phyloP scores from a whole-genome alignment of 2,888 invertebrate genomes.

The Eledona agricola region DNA sequence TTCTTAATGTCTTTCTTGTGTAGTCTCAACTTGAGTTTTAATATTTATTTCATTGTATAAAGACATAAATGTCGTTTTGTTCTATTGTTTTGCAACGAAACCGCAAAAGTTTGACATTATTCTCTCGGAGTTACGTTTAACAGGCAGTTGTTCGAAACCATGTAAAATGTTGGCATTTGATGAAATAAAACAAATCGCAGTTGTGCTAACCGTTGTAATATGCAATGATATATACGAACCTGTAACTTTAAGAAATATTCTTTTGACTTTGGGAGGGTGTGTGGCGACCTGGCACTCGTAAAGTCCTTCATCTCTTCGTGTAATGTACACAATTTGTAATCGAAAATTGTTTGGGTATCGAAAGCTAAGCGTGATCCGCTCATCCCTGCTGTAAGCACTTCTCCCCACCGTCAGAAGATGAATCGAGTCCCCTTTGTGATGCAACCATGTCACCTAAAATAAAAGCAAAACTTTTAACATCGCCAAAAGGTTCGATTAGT shows the following conservation, averaged over 20 bases:
- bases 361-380: constrained; percentile 68
- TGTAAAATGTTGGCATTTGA: constrained; percentile 18
- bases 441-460: constrained; percentile 70
- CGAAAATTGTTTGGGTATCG: constrained; percentile 72
- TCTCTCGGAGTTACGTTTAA: constrained; percentile 32
- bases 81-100: constrained; percentile 34
- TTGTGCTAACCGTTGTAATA: too few relatives aligned
- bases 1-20: constrained; percentile 35
- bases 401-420: constrained; percentile 69
- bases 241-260: constrained; percentile 68
- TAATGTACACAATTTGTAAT: constrained; percentile 69
- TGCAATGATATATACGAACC: too few relatives aligned
- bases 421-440: constrained; percentile 67
- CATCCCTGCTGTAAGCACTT: constrained; percentile 68
- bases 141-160: constrained; percentile 20
- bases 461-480: constrained; percentile 16
- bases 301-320: constrained; percentile 68
- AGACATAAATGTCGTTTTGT: constrained; percentile 37
- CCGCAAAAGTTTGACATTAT: constrained; percentile 34
- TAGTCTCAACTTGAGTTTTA: constrained; percentile 30
- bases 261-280: constrained; percentile 69
- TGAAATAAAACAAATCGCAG: constrained; percentile 14
- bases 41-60: constrained; percentile 41
- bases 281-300: constrained; percentile 74
- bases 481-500: constrained; percentile 22